These are phyloP conservation scores for Disparrhopalites patrizii DNA, from an alignment of 2,888 invertebrate species.

Conservation along the genomic window DNA sequence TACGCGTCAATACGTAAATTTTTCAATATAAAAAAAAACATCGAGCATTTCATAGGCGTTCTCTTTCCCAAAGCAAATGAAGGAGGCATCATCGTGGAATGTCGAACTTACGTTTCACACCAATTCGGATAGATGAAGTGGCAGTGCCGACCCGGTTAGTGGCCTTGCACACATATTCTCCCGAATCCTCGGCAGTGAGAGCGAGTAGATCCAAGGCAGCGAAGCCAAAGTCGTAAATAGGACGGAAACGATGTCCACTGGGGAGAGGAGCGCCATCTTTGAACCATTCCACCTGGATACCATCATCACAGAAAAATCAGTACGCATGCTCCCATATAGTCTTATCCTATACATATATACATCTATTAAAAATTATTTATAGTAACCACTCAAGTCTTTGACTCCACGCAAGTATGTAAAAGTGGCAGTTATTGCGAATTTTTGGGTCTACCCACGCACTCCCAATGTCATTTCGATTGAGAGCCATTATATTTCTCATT, in stretches of 20 bases:
- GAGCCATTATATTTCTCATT: too few relatives aligned
- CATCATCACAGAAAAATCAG: too few relatives aligned
- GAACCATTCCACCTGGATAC: constrained; percentile 87
- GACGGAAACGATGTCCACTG: constrained; percentile 77
- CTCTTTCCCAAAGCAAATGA: background rate
- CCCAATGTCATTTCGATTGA: too few relatives aligned
- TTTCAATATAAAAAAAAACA: background rate
- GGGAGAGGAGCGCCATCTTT: constrained; percentile 85
- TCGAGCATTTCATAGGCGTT: background rate
- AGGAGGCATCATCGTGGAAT: background rate
- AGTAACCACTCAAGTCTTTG: too few relatives aligned
- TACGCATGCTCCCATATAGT: too few relatives aligned
- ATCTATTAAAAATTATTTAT: too few relatives aligned
- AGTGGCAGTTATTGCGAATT: too few relatives aligned
- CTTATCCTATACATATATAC: too few relatives aligned
- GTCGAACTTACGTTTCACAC: constrained; percentile 68
- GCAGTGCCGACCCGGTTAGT: constrained; percentile 82
- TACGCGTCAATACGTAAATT: too few relatives aligned
- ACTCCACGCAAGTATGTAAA: too few relatives aligned
- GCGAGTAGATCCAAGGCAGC: constrained; percentile 92
- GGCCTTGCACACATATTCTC: constrained; percentile 64
- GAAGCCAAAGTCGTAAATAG: constrained; percentile 94
- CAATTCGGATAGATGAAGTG: constrained; percentile 71
- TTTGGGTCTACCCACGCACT: too few relatives aligned
- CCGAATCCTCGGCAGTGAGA: constrained; percentile 90